A percentile compares a stretch with the other conserved stretches of the same genome.
Evolutionary conservation across 2,113 vertebrate genomes (phyloP).

Genomic region (Synodontis membranacea): DNA sequence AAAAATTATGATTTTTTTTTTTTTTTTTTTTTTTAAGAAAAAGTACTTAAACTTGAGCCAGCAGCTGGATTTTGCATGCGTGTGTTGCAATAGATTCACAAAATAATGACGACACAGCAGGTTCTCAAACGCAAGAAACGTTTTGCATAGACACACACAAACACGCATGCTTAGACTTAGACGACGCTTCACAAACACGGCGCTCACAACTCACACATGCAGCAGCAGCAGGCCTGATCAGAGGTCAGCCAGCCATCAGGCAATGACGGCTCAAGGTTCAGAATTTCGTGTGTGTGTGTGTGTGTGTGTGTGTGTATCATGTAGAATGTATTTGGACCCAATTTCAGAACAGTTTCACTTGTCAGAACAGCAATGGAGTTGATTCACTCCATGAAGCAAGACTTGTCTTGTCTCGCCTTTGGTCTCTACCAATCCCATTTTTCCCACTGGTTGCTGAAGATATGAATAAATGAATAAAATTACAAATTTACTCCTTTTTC

Average conservation of each 20-base stretch:
- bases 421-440: background rate
- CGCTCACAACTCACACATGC: slow-evolving; percentile 54
- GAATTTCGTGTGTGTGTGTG: background rate
- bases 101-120: background rate
- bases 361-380: background rate
- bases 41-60: slow-evolving; percentile 56
- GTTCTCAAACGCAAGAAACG: slow-evolving; percentile 59
- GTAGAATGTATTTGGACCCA: background rate
- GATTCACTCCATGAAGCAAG: background rate
- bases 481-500: background rate
- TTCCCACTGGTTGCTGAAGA: background rate
- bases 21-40: background rate
- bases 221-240: slow-evolving; percentile 64
- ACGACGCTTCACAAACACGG: slow-evolving; percentile 50
- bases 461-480: background rate
- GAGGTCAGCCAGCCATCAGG: slow-evolving; percentile 54
- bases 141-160: slow-evolving; percentile 67
- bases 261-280: slow-evolving; percentile 16
- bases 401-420: background rate
- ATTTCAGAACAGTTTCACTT: background rate
- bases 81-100: slow-evolving; percentile 48
- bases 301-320: slow-evolving; percentile 6
- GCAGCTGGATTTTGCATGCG: slow-evolving; percentile 58
- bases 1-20: too few species aligned
- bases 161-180: slow-evolving; percentile 32